Percentiles rank a stretch among this genome's conserved stretches.
These are phyloP conservation scores for Cataglyphis hispanica DNA, from an alignment of 1,140 invertebrate species.

Conservation along the genomic window DNA sequence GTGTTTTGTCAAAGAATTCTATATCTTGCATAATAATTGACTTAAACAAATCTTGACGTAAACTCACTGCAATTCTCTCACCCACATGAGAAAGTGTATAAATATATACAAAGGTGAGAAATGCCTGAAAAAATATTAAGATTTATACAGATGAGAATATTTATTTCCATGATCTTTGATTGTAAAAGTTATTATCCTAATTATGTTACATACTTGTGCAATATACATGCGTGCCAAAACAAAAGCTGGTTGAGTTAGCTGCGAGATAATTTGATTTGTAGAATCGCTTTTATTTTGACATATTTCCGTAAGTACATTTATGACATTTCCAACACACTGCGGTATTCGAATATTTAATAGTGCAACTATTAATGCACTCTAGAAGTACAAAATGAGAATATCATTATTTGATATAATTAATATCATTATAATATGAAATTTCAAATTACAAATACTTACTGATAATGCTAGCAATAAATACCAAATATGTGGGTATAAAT, in stretches of 20 bases:
- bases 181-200: background rate
- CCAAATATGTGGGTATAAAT: conserved; percentile 88
- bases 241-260: conserved; percentile 90
- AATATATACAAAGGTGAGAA: conserved; percentile 96
- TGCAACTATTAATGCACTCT: conserved; percentile 94
- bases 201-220: conserved; percentile 88
- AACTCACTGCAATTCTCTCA: conserved; percentile 93
- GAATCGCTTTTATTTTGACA: conserved; percentile 78
- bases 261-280: conserved; percentile 86
- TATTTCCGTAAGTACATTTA: conserved; percentile 91
- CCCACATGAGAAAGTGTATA: conserved; percentile 94
- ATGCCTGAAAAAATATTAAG: conserved; percentile 88
- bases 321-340: conserved; percentile 90
- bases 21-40: conserved; percentile 96
- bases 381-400: conserved; percentile 49
- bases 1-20: conserved; percentile 95
- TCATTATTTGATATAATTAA: conserved; percentile 6
- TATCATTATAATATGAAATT: background rate
- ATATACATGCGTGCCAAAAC: conserved; percentile 90
- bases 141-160: conserved; percentile 18
- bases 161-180: background rate
- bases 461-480: conserved; percentile 87
- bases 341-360: conserved; percentile 94
- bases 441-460: conserved; percentile 82
- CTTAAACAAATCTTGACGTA: conserved; percentile 94